phyloP scores from a whole-genome alignment of 2,113 vertebrate genomes.

The Larimichthys polyactis region DNA sequence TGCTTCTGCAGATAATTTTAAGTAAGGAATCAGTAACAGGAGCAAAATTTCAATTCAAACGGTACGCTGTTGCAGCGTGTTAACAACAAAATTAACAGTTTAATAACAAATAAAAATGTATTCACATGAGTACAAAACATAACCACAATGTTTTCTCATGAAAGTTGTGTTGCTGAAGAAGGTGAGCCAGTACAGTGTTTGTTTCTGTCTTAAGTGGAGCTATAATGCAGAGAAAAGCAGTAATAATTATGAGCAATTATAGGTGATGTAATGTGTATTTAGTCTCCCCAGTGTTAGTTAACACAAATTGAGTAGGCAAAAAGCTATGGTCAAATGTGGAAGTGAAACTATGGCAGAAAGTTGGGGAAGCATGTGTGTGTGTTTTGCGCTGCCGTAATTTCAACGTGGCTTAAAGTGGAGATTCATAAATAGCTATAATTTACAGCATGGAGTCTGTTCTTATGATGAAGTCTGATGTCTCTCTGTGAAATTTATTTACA shows the following conservation, averaged over 20 bases:
- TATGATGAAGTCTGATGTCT: slow-evolving; percentile 40
- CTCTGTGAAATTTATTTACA: slow-evolving; percentile 49
- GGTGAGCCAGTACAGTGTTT: slow-evolving; percentile 30
- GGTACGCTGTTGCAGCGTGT: background rate
- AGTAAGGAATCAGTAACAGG: background rate
- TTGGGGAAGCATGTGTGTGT: slow-evolving; percentile 1
- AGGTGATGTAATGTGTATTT: slow-evolving; percentile 46
- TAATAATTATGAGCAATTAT: slow-evolving; percentile 39
- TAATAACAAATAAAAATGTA: background rate
- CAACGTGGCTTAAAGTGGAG: slow-evolving; percentile 11
- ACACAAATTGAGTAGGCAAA: slow-evolving; percentile 32
- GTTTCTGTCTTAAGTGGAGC: slow-evolving; percentile 25
- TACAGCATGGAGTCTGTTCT: slow-evolving; percentile 37
- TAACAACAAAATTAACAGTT: background rate
- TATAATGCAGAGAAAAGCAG: slow-evolving; percentile 20
- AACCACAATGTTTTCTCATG: background rate
- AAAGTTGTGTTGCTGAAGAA: slow-evolving; percentile 1
- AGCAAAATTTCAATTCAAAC: background rate
- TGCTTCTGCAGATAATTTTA: slow-evolving; percentile 11
- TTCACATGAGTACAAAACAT: slow-evolving; percentile 16
- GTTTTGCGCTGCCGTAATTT: slow-evolving; percentile 24
- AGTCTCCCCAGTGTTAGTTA: slow-evolving; percentile 37
- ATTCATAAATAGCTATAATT: slow-evolving; percentile 57
- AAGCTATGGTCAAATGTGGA: slow-evolving; percentile 14
- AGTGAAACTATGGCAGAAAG: slow-evolving; percentile 11